A percentile compares a stretch with the other conserved stretches of the same genome.
Evolutionary conservation across 2,888 invertebrate species (phyloP).

Genomic region (Anagyrus pseudococci): DNA sequence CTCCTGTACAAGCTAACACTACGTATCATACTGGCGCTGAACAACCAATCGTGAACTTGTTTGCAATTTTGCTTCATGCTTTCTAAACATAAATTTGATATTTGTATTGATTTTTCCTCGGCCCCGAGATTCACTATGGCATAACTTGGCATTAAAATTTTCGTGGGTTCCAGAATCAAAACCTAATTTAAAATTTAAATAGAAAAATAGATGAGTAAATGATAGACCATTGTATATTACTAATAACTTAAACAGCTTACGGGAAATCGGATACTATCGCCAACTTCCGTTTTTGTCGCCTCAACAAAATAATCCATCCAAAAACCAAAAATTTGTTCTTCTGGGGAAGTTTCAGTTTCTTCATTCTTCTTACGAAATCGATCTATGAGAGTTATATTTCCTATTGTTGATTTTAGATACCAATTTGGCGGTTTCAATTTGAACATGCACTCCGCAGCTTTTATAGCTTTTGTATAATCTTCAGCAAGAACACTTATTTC

Average conservation of each 20-base stretch:
- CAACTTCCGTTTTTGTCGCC: slow-evolving; percentile 82
- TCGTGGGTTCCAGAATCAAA: slow-evolving; percentile 87
- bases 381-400: slow-evolving; percentile 93
- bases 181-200: slow-evolving; percentile 65
- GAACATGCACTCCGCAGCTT: slow-evolving; percentile 95
- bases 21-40: slow-evolving; percentile 87
- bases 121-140: slow-evolving; percentile 94
- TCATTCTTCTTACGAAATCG: slow-evolving; percentile 85
- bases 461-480: slow-evolving; percentile 95
- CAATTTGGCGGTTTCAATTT: slow-evolving; percentile 89
- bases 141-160: slow-evolving; percentile 93
- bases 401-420: slow-evolving; percentile 97
- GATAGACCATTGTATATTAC: background rate
- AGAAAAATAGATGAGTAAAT: slow-evolving; percentile 13
- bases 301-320: slow-evolving; percentile 99
- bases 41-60: slow-evolving; percentile 92
- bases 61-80: slow-evolving; percentile 79
- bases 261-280: slow-evolving; percentile 88
- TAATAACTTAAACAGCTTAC: slow-evolving; percentile 64
- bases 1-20: slow-evolving; percentile 93
- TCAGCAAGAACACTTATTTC: slow-evolving; percentile 97
- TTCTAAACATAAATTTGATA: slow-evolving; percentile 84
- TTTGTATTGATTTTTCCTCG: slow-evolving; percentile 90
- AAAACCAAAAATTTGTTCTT: slow-evolving; percentile 91
- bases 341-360: slow-evolving; percentile 74